These are phyloP conservation scores for Leptinotarsa defecta DNA, from an alignment of 1,140 invertebrate species.

Conservation along the genomic window DNA sequence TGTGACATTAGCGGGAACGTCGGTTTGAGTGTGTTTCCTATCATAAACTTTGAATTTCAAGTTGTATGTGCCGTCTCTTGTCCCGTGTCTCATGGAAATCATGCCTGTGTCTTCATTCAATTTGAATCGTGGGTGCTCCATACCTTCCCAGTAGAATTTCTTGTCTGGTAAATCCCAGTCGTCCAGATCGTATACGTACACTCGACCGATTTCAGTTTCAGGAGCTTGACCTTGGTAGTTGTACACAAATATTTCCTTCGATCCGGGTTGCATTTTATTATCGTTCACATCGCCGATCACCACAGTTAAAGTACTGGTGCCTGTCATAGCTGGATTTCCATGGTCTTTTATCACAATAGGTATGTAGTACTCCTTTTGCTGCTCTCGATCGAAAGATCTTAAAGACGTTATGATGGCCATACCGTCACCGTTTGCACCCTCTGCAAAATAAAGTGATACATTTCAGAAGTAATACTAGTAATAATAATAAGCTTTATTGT, in stretches of 20 bases:
- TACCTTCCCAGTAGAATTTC: slow-evolving; percentile 89
- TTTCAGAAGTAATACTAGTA: no score
- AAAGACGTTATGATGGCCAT: slow-evolving; percentile 92
- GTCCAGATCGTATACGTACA: slow-evolving; percentile 95
- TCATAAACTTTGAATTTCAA: slow-evolving; percentile 93
- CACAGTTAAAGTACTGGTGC: slow-evolving; percentile 91
- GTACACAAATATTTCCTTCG: slow-evolving; percentile 96
- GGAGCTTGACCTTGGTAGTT: slow-evolving; percentile 93
- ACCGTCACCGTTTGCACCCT: slow-evolving; percentile 93
- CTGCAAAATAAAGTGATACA: slow-evolving; percentile 56
- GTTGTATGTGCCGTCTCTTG: slow-evolving; percentile 82
- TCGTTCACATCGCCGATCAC: slow-evolving; percentile 96
- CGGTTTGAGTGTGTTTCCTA: slow-evolving; percentile 88
- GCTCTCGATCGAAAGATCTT: slow-evolving; percentile 91
- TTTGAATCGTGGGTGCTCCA: slow-evolving; percentile 81
- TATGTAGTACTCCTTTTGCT: slow-evolving; percentile 92
- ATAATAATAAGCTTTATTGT: no score
- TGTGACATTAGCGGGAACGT: slow-evolving; percentile 89
- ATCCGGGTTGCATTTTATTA: slow-evolving; percentile 95
- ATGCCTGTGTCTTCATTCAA: slow-evolving; percentile 90
- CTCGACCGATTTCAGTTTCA: slow-evolving; percentile 90
- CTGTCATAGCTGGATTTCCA: slow-evolving; percentile 87
- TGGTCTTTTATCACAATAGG: slow-evolving; percentile 93
- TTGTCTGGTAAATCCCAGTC: slow-evolving; percentile 98
- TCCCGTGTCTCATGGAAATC: slow-evolving; percentile 92